Base-by-base conservation (phyloP, 1,140 invertebrate species). In the Uloborus diversus region DNA sequence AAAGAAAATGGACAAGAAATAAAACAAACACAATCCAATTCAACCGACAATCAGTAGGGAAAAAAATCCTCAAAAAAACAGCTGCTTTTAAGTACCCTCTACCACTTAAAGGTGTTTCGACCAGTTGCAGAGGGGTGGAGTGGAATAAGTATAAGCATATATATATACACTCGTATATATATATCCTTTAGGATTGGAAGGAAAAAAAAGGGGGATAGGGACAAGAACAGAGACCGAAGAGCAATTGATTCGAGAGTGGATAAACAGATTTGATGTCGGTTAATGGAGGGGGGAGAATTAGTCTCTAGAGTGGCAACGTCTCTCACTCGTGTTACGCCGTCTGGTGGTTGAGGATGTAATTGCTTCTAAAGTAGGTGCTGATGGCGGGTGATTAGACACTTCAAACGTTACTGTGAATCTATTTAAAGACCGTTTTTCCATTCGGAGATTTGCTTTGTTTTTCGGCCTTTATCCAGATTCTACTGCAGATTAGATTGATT, bases 201-300 rank as follows among this genome's bases (percentile, higher is more conserved):
- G 33, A 37, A 65, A 32, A 35, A 35, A 32, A 27, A 32, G 27
- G 28, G n/a, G 27, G 7, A 7, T 11, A 20, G 28, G 20, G 17
- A 20, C 62, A 5, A 4, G 20, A 30, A 20, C 11, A 5, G 2
- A 17, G 17, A 47, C 25, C 32, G 65, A 28, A 53, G 65, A 53
- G 49, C 65, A 68, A 68, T 68, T 68, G 65, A 68, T 68, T 68
- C 49, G 51, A 51, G 42, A 28, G 42, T 17, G 42, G 49, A 53
- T 53, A 68, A 68, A 68, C 49, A 68, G 65, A 68, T 68, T 68
- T 53, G 30, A 30, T 68, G n/a, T 51, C 65, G 25, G 9, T 53
- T 68, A 68, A 68, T 68, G 65, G 65, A 68, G 51, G n/a, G n/a
- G n/a, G 51, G 51, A 68, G 51, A 64, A 23, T 30, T 37, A 13